Evolutionary conservation across 2,113 vertebrate species (phyloP), one percentile per base, ranked within the genome.

Genomic region (Pollimyrus isidori): DNA sequence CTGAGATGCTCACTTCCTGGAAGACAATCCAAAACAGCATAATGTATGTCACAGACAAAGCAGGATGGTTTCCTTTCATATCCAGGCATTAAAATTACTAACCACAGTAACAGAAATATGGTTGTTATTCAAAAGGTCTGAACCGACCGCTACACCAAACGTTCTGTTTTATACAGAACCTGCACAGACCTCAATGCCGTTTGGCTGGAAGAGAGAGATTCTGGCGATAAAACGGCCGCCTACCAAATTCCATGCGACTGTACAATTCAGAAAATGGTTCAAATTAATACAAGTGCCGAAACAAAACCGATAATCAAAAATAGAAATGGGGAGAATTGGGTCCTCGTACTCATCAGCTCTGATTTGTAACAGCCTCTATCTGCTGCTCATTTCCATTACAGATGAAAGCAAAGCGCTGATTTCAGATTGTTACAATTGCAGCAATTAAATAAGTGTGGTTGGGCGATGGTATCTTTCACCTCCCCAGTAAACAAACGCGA

Each of bases 401-500:
- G 95, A 96, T 96, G 95, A 96, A 96, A 96, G 96, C 93, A 91
- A 90, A 92, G 90, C 93, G 91, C 90, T 93, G 93, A 94, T 92
- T 95, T 96, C 89, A 95, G 95, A 93, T 93, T 95, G 95, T 93
- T 95, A 94, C 94, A 96, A 96, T 96, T 96, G 95, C 94, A 83
- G 93, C 95, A 95, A 96, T 96, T 96, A 96, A 96, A 96, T 96
- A 96, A 95, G 95, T 96, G 95, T 95, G 95, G 94, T 95, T 95
- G 95, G 94, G 94, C 94, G 96, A 96, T 96, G 95, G 95, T 96
- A 96, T 96, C 95, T 96, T 94, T 94, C 94, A 49, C 92, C 91
- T 91, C 92, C 94, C 93, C 94, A 95, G 94, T 93, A 94, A 95
- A 92, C 94, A 94, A 95, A 94, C 92, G 88, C 92, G 93, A 95